These are phyloP conservation scores for Orycteropus afer DNA, from an alignment of 2,113 vertebrate species.

Conservation along the genomic window DNA sequence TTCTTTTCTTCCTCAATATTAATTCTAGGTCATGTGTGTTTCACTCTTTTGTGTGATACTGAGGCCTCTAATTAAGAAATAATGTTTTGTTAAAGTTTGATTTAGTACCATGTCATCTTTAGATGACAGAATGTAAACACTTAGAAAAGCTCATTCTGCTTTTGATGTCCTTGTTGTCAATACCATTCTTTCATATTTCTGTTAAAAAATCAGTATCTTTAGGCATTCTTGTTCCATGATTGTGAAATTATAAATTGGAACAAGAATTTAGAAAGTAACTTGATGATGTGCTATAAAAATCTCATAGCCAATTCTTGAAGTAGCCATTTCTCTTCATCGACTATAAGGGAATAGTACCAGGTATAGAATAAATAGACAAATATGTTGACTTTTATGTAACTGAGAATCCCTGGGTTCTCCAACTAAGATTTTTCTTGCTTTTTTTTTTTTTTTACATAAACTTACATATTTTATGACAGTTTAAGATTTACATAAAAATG, in stretches of 20 bases:
- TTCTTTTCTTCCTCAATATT: background rate
- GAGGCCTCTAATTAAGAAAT: background rate
- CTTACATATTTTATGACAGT: too few relatives aligned
- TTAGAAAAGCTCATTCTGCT: background rate
- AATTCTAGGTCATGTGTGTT: background rate
- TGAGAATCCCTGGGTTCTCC: background rate
- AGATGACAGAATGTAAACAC: background rate
- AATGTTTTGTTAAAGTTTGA: background rate
- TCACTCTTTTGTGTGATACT: background rate
- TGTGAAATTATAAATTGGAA: background rate
- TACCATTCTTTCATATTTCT: background rate
- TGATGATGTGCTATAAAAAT: background rate
- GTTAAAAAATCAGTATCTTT: background rate
- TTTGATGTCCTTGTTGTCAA: background rate
- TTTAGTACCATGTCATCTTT: background rate
- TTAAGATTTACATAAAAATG: background rate
- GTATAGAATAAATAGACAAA: background rate
- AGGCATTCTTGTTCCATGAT: background rate
- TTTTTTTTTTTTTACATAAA: too few relatives aligned
- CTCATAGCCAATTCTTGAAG: background rate
- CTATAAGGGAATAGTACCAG: background rate
- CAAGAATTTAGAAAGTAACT: background rate
- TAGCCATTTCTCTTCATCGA: conserved; percentile 19
- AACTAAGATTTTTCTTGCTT: too few relatives aligned
- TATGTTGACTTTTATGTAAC: background rate